Percentiles rank a stretch among this genome's conserved stretches.
Evolutionary conservation across 2,888 invertebrate genomes (phyloP).

Genomic region (Drosophila lutescens): DNA sequence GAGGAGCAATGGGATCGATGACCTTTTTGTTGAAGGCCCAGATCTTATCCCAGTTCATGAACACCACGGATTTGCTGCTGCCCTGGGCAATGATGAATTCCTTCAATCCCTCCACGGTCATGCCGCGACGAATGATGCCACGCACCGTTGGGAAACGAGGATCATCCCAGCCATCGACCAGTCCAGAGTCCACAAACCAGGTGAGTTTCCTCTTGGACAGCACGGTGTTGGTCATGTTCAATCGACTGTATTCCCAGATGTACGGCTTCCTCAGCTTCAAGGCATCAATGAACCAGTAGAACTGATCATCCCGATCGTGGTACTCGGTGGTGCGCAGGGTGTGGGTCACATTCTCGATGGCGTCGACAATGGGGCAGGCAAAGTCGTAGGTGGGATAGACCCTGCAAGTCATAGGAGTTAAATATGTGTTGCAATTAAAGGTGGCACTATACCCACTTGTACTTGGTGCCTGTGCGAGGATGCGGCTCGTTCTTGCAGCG

Average conservation of each 20-base stretch:
- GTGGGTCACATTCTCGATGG: constrained; percentile 98
- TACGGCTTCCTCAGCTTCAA: constrained; percentile 94
- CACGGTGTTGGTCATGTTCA: constrained; percentile 99
- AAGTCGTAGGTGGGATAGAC: constrained; percentile 99
- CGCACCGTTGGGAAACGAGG: constrained; percentile 99
- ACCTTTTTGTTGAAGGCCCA: constrained; percentile 99
- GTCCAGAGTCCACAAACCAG: constrained; percentile 97
- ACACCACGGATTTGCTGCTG: constrained; percentile 97
- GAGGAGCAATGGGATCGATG: constrained; percentile 97
- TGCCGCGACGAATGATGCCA: constrained; percentile 96
- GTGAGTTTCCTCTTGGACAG: constrained; percentile 98
- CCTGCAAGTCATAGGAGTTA: constrained; percentile 85
- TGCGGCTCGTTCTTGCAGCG: constrained; percentile 98
- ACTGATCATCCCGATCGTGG: constrained; percentile 98
- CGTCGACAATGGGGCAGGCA: constrained; percentile 99
- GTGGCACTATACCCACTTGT: constrained; percentile 89
- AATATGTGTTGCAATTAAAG: accelerated
- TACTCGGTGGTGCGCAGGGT: constrained; percentile 99
- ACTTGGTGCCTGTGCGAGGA: constrained; percentile 96
- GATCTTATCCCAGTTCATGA: constrained; percentile 99
- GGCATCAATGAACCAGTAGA: constrained; percentile 97
- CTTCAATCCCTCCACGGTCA: constrained; percentile 98
- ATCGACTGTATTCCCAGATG: constrained; percentile 97
- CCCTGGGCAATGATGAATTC: constrained; percentile 99
- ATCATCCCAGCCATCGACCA: constrained; percentile 99